A percentile compares a stretch with the other conserved stretches of the same genome.
phyloP scores from a whole-genome alignment of 2,113 vertebrate genomes.

The Echinops telfairi region DNA sequence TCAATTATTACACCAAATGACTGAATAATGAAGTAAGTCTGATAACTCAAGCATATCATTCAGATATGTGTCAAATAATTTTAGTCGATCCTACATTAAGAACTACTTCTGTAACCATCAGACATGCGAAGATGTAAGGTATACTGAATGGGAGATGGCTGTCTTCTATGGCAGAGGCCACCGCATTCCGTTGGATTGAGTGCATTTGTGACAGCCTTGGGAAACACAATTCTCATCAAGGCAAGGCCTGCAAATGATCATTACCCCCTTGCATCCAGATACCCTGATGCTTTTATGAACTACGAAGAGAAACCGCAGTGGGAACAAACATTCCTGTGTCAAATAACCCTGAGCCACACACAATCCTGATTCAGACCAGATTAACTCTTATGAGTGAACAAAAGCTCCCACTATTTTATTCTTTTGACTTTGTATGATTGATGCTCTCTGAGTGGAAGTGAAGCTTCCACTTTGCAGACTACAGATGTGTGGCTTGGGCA shows the following conservation, averaged over 20 bases:
- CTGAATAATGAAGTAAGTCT: conserved; percentile 54
- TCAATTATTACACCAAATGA: conserved; percentile 63
- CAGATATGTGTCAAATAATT: conserved; percentile 61
- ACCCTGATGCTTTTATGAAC: neutral
- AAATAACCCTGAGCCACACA: neutral
- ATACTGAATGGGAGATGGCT: conserved; percentile 5
- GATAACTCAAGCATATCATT: conserved; percentile 56
- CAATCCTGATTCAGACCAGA: neutral
- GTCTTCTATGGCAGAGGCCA: neutral
- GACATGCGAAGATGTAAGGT: neutral
- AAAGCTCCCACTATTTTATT: neutral
- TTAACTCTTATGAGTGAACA: conserved; percentile 12
- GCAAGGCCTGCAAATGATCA: neutral
- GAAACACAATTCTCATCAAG: conserved; percentile 14
- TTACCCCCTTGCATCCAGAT: neutral
- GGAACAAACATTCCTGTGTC: conserved; percentile 4
- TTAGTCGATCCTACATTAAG: conserved; percentile 34
- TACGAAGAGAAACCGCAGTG: conserved; percentile 26
- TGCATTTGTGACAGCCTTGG: neutral
- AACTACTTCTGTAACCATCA: neutral
- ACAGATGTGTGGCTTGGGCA: neutral
- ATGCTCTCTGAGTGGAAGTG: neutral
- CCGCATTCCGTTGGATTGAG: neutral
- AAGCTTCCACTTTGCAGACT: neutral
- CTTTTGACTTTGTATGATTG: conserved; percentile 16